Conservation (phyloP, 2,797 vertebrate genomes). For the Rallus crepitans region DNA sequence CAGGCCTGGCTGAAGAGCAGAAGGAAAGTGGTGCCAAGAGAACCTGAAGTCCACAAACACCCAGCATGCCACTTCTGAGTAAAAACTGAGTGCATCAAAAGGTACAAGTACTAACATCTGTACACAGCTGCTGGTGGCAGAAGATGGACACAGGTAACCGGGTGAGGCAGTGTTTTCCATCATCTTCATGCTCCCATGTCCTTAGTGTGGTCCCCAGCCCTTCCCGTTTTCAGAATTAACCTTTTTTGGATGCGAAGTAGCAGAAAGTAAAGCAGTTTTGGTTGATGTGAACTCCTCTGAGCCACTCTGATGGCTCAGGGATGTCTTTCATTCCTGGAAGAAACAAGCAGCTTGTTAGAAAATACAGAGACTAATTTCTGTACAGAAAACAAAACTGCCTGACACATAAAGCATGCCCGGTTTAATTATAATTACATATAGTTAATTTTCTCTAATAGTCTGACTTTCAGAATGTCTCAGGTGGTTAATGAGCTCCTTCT, state of each 20-base stretch:
- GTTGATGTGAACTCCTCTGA: background rate
- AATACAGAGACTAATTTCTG: slow-evolving; percentile 54
- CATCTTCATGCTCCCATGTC: background rate
- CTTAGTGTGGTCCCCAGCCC: background rate
- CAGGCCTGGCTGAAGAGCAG: background rate
- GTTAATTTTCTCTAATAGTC: background rate
- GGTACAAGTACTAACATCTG: accelerated
- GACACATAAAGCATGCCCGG: accelerated
- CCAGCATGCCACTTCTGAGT: accelerated
- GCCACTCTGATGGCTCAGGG: background rate
- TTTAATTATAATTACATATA: background rate
- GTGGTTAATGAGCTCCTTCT: background rate
- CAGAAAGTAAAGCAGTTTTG: slow-evolving; percentile 26
- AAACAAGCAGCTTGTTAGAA: slow-evolving; percentile 79
- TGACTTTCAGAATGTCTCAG: background rate
- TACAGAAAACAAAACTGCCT: slow-evolving; percentile 29
- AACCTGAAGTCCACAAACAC: background rate
- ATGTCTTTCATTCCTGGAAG: slow-evolving; percentile 79
- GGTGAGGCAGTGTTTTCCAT: background rate
- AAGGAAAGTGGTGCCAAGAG: background rate
- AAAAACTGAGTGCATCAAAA: background rate
- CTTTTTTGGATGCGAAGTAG: slow-evolving; percentile 20
- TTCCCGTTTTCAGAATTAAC: background rate
- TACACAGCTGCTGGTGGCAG: background rate
- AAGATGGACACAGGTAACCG: accelerated